These are phyloP conservation scores for Ornithoptera priamus DNA, from an alignment of 2,888 invertebrate genomes.

Conservation along the genomic window DNA sequence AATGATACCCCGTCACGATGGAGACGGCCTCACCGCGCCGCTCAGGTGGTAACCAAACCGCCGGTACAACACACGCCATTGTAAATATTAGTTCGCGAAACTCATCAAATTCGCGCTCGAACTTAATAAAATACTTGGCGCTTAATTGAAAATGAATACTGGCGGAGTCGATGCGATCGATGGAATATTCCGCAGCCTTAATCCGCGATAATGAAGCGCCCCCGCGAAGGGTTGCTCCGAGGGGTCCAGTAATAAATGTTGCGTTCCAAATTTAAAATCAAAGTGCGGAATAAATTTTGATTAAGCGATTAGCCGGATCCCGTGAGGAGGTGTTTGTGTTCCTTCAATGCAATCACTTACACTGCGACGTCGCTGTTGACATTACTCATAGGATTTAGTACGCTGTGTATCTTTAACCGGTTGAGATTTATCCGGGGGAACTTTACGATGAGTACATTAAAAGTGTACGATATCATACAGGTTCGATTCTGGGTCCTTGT, in stretches of 20 bases:
- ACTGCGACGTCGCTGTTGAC: conserved; percentile 40
- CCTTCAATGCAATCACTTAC: conserved; percentile 59
- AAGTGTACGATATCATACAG: conserved; percentile 4
- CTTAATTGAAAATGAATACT: conserved; percentile 81
- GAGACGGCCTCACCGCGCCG: conserved; percentile 33
- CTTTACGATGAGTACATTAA: conserved; percentile 12
- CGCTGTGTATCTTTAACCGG: conserved; percentile 29
- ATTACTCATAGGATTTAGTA: conserved; percentile 35
- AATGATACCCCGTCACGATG: conserved; percentile 1
- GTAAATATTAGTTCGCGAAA: conserved; percentile 80
- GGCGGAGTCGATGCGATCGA: conserved; percentile 71
- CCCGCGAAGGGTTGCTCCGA: conserved; percentile 73
- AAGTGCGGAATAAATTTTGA: conserved; percentile 81
- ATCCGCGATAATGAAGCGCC: conserved; percentile 78
- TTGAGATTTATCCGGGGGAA: conserved; percentile 16
- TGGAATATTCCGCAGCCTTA: conserved; percentile 79
- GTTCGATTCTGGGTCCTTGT: too few relatives aligned
- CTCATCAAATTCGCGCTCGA: conserved; percentile 78
- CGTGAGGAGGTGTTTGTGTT: conserved; percentile 72
- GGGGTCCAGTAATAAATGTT: conserved; percentile 78
- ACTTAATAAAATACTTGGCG: conserved; percentile 80
- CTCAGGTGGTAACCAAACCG: conserved; percentile 45
- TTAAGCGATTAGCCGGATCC: conserved; percentile 76
- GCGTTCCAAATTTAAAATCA: conserved; percentile 80
- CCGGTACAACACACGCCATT: conserved; percentile 65